These are phyloP conservation scores for Orgyia antiqua DNA, from an alignment of 2,888 invertebrate genomes.

Conservation along the genomic window DNA sequence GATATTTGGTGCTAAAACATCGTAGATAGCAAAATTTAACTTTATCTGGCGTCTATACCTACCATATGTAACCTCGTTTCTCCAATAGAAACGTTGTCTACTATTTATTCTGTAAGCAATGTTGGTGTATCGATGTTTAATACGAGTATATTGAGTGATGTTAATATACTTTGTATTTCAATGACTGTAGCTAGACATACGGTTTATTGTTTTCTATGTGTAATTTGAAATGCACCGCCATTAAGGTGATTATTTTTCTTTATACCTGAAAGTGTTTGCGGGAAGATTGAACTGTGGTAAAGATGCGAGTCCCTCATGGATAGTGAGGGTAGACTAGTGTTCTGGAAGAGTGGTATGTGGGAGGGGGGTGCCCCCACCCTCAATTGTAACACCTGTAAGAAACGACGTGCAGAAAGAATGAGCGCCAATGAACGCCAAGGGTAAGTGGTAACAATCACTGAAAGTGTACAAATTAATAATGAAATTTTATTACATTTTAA, in stretches of 20 bases:
- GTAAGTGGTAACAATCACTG: conserved; percentile 34
- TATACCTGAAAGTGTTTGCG: conserved; percentile 6
- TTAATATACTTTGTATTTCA: conserved; percentile 15
- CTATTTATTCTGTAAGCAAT: conserved; percentile 45
- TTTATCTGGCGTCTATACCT: conserved; percentile 36
- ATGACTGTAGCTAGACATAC: conserved; percentile 23
- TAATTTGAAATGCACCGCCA: conserved; percentile 1
- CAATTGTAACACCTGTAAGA: conserved; percentile 66
- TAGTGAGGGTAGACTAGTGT: conserved; percentile 65
- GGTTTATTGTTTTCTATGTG: conserved; percentile 2
- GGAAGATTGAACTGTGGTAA: conserved; percentile 24
- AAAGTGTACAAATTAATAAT: too few relatives aligned
- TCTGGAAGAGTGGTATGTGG: conserved; percentile 70
- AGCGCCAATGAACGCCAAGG: conserved; percentile 56
- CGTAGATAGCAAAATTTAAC: conserved; percentile 33
- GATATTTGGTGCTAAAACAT: conserved; percentile 27
- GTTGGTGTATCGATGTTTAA: too few relatives aligned
- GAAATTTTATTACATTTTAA: too few relatives aligned
- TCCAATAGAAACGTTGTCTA: conserved; percentile 29
- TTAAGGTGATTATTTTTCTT: background rate
- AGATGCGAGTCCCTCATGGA: conserved; percentile 52
- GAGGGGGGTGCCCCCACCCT: conserved; percentile 65
- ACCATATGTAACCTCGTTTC: conserved; percentile 42
- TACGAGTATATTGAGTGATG: too few relatives aligned
- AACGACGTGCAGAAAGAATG: conserved; percentile 67